Base-by-base conservation (phyloP, 2,113 vertebrate genomes). In the Martes martes region DNA sequence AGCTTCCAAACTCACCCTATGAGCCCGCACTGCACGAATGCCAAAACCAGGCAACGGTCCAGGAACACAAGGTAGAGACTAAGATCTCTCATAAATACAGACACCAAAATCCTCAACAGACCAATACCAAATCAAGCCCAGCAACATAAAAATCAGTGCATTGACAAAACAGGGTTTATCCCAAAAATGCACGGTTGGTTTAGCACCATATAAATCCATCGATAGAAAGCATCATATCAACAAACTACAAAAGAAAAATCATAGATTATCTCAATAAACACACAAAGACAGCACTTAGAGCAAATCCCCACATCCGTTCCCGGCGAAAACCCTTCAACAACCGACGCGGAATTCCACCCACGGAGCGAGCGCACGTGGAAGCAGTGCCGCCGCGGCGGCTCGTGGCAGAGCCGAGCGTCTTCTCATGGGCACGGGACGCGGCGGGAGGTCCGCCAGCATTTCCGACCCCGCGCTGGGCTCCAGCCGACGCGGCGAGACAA, bases 401-500 rank as follows among this genome's bases (percentile, higher is more conserved):
- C 39, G 1, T 2, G 73, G 24, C 42, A 42, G 15, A 74, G 11
- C 39, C 6, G 21, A 15, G 39, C 3, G 47, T 50, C 6, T 65
- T 28, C 81, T 65, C 61, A 50, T 9, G 19, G 24, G 31, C 21
- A 50, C 19, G 15, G 31, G 16, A 69, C 1, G 33, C 7, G 33
- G 65, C 4, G 33, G 15, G 15, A 6, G 39, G 15, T 8, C 14
- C 16, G 11, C 55, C 65, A 28, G 7, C 14, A 21, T 14, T 33
- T 45, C 14, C 28, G 9, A 14, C 4, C 18, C 33, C 2, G 1
- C 31, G 8, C 45, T 0, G 15, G 42, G 11, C 24, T 39, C 50
- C 26, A 19, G 67, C 47, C n/a, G 6, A 26, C 1, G n/a, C 50
- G 36, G 16, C n/a, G 52, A 52, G 33, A 21, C 24, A 4, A 33